phyloP scores from a whole-genome alignment of 30 jellyfish, hydroid and myxozoan species.

The Turritopsis rubra region DNA sequence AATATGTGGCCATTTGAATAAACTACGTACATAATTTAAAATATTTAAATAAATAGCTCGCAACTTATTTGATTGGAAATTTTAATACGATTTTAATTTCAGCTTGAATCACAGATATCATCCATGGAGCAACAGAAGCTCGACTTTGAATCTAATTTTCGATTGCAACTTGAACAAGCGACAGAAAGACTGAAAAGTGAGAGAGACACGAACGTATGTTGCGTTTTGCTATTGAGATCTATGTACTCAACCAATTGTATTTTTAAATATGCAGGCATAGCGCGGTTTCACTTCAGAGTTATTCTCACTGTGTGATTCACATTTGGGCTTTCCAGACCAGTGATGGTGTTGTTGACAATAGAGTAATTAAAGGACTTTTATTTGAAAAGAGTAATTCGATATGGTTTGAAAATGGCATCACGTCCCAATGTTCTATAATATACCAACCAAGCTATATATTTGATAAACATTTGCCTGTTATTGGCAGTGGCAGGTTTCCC shows the following conservation, averaged over 20 bases:
- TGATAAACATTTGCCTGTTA: too few species aligned
- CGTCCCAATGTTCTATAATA: too few species aligned
- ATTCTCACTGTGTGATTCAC: too few species aligned
- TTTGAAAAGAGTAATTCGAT: neutral
- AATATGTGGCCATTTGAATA: too few species aligned
- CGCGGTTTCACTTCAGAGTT: too few species aligned
- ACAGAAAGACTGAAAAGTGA: constrained; percentile 35
- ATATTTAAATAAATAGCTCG: too few species aligned
- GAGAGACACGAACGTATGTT: constrained; percentile 44
- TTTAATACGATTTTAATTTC: neutral
- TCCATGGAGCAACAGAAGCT: constrained; percentile 36
- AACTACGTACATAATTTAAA: too few species aligned
- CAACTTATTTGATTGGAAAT: neutral
- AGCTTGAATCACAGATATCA: constrained; percentile 32
- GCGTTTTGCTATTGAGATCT: neutral
- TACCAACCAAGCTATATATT: too few species aligned
- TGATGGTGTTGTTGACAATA: neutral
- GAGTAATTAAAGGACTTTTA: too few species aligned
- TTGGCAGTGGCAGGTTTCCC: too few species aligned
- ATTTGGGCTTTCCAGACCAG: neutral
- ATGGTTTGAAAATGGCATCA: neutral
- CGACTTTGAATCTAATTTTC: constrained; percentile 30
- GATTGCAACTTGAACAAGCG: constrained; percentile 47
- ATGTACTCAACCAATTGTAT: too few species aligned
- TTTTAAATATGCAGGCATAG: too few species aligned